Evolutionary conservation across 2,113 vertebrate genomes (phyloP).

Genomic region (Gracilinanus agilis): DNA sequence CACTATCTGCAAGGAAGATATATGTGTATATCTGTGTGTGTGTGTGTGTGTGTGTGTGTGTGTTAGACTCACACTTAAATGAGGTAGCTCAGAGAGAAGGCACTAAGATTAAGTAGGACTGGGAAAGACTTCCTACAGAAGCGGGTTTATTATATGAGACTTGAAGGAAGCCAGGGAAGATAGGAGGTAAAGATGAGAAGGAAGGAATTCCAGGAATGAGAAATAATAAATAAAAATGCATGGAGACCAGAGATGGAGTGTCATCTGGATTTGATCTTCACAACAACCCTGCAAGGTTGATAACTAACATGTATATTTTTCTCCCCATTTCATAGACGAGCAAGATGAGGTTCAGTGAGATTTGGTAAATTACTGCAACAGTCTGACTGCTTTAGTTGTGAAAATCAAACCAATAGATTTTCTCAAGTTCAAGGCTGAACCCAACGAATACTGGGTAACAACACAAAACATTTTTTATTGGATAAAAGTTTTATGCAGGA

Average conservation of each 20-base stretch:
- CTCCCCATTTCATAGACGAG: background rate
- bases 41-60: too few species aligned
- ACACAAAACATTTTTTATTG: background rate
- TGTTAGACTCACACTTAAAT: background rate
- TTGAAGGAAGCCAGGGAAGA: background rate
- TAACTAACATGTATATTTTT: background rate
- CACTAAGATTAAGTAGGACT: background rate
- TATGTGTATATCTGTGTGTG: too few species aligned
- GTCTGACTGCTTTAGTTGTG: background rate
- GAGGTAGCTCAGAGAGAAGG: background rate
- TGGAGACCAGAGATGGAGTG: background rate
- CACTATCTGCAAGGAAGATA: background rate
- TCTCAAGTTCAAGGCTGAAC: background rate
- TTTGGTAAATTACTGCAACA: background rate
- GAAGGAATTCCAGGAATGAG: background rate
- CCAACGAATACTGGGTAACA: background rate
- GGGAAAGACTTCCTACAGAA: background rate
- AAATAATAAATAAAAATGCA: background rate
- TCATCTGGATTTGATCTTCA: background rate
- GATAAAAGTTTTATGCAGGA: background rate
- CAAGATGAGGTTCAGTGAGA: background rate
- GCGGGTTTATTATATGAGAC: background rate
- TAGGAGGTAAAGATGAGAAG: too few species aligned
- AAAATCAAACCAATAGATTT: background rate
- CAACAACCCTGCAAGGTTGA: background rate